These are phyloP conservation scores for Girardia tigrina DNA, from an alignment of 2,888 invertebrate genomes.

Conservation along the genomic window DNA sequence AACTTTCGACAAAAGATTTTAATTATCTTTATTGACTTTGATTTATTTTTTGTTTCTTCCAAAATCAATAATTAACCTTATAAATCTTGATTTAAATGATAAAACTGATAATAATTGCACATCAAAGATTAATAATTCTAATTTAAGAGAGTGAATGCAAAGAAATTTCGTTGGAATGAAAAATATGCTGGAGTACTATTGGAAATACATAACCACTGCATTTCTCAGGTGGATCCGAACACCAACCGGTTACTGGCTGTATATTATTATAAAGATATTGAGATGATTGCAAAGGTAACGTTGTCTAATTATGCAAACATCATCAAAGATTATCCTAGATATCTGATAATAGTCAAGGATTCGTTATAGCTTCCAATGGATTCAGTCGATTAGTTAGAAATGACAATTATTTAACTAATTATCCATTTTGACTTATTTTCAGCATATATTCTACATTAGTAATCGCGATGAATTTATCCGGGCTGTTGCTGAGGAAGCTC, in stretches of 20 bases:
- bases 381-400: conserved; percentile 63
- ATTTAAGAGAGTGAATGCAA: conserved; percentile 66
- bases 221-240: conserved; percentile 78
- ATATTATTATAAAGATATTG: conserved; percentile 72
- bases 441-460: conserved; percentile 72
- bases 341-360: conserved; percentile 76
- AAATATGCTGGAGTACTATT: conserved; percentile 70
- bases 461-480: conserved; percentile 73
- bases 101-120: too few species aligned
- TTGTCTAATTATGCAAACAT: not conserved
- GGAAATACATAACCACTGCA: conserved; percentile 76
- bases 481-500: conserved; percentile 69
- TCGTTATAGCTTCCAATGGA: conserved; percentile 76
- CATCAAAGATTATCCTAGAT: conserved; percentile 54
- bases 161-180: conserved; percentile 92
- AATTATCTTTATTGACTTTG: too few species aligned
- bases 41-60: too few species aligned
- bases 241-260: conserved; percentile 67
- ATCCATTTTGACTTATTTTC: too few species aligned
- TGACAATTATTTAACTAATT: too few species aligned
- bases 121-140: not conserved
- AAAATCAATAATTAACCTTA: too few species aligned
- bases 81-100: too few species aligned
- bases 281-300: conserved; percentile 57
- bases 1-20: too few species aligned